Evolutionary conservation across 2,113 vertebrate genomes (phyloP), one percentile per base, ranked within the genome.

Genomic region (Toxostoma redivivum): DNA sequence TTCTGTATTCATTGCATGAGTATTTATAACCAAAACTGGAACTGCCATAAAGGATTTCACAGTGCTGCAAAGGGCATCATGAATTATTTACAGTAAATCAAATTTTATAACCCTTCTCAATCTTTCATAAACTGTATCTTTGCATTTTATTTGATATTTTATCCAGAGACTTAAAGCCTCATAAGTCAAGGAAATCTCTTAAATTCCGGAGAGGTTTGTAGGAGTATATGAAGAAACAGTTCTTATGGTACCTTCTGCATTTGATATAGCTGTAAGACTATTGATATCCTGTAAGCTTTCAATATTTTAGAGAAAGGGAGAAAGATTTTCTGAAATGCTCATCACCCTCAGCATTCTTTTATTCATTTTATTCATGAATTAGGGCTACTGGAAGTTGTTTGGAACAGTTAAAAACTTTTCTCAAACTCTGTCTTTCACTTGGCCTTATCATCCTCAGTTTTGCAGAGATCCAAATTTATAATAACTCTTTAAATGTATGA

Each of bases 1-100:
- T 45, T 95, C 37, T 85, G 27, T 79, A 92, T 96, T 96, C 90
- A 89, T 40, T 86, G 50, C 66, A 40, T 77, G n/a, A 1, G 17
- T 85, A 91, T 93, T 95, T 97, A 92, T 88, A 94, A 87, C 14
- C 30, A 83, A 92, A 94, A 35, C 56, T 86, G 15, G 23, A 95
- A 92, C 38, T 86, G 31, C 4, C 2, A 77, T 73, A 88, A 90
- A 76, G 25, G 47, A 92, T 88, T 92, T 96, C 30, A 80, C 78
- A 82, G 78, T 60, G 40, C 60, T 90, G 44, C 42, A 95, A 91
- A 86, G 57, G 60, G 27, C 22, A 94, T 92, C 35, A 96, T 96
- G 54, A 96, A 96, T 97, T 95, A 97, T 95, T 97, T 97, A 94
- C 84, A 90, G 72, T 80, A 97, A 97, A 96, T 95, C 65, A 95